phyloP scores from a whole-genome alignment of 2,888 invertebrate genomes.

The Tenthredo livida region DNA sequence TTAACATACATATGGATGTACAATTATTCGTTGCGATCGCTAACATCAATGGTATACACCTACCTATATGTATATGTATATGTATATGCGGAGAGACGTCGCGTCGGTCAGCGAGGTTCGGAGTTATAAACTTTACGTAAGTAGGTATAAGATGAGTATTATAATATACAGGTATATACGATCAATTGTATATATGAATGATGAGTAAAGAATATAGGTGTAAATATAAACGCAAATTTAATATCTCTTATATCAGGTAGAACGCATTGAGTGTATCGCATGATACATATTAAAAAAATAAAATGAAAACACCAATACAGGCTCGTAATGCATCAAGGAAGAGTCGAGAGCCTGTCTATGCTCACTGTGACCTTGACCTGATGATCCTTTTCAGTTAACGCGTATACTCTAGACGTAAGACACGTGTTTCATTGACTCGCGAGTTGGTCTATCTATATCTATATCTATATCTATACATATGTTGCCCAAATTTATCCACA shows the following conservation, averaged over 20 bases:
- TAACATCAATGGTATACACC: neutral
- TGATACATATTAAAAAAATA: neutral
- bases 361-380: slow-evolving; percentile 29
- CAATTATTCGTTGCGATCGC: neutral
- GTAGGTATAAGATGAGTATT: too few species aligned
- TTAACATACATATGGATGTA: neutral
- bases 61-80: too few species aligned
- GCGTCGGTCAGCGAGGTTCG: neutral
- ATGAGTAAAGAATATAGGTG: neutral
- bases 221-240: neutral
- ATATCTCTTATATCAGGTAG: too few species aligned
- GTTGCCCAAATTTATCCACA: neutral
- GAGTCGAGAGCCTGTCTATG: neutral
- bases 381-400: slow-evolving; percentile 28
- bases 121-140: neutral
- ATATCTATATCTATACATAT: neutral
- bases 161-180: too few species aligned
- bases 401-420: slow-evolving; percentile 17
- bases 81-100: neutral
- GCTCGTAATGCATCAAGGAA: neutral
- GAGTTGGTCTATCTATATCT: neutral
- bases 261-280: too few species aligned
- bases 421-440: slow-evolving; percentile 42
- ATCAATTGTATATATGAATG: too few species aligned
- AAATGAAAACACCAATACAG: neutral